Evolutionary conservation across 2,797 vertebrate species (phyloP).

Genomic region (Orestias chungarensis): DNA sequence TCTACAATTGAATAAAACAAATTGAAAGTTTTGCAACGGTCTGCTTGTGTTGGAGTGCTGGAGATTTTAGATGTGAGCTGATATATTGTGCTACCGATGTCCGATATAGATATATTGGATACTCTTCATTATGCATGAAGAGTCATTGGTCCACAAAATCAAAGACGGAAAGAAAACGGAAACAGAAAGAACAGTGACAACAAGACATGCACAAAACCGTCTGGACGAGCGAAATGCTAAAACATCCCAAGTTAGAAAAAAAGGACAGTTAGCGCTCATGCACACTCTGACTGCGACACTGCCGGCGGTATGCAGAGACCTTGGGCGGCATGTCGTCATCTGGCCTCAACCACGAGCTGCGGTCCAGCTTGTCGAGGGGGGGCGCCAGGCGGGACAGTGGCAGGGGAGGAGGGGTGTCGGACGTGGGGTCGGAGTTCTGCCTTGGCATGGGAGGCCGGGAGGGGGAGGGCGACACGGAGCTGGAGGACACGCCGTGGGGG

Average conservation of each 20-base stretch:
- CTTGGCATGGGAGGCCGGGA: conserved; percentile 96
- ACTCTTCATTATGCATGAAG: background rate
- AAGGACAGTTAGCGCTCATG: background rate
- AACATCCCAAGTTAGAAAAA: too few relatives aligned
- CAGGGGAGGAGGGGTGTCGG: conserved; percentile 91
- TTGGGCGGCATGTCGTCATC: conserved; percentile 98
- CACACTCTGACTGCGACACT: too few relatives aligned
- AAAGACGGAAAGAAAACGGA: too few relatives aligned
- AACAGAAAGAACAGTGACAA: background rate
- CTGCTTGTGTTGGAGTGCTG: too few relatives aligned
- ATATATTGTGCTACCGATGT: too few relatives aligned
- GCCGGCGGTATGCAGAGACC: conserved; percentile 77
- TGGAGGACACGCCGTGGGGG: conserved; percentile 92
- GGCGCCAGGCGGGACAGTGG: conserved; percentile 88
- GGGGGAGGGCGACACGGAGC: conserved; percentile 90
- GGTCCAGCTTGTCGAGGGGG: conserved; percentile 91
- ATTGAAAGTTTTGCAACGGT: too few relatives aligned
- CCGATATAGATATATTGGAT: too few relatives aligned
- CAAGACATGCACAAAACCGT: background rate
- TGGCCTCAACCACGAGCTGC: conserved; percentile 97
- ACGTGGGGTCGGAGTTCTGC: conserved; percentile 99
- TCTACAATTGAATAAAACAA: too few relatives aligned
- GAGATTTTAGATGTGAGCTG: too few relatives aligned
- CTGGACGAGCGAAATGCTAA: background rate
- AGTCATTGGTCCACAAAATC: background rate